Percentiles rank a stretch among this genome's conserved stretches.
Evolutionary conservation across 2,888 invertebrate genomes (phyloP).

Genomic region (Conomelus anceps): DNA sequence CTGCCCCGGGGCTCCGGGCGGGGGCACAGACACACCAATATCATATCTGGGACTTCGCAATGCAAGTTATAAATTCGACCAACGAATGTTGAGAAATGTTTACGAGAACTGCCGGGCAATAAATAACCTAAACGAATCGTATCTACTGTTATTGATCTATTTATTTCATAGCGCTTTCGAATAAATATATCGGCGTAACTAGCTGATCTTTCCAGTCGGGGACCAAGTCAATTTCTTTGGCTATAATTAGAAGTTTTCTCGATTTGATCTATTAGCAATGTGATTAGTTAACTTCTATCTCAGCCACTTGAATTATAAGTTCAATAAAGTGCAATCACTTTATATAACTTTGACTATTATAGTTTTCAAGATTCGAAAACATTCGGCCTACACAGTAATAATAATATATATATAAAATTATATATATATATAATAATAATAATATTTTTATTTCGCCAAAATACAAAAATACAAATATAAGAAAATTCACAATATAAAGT

Average conservation of each 20-base stretch:
- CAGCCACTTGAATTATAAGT: no score
- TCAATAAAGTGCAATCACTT: no score
- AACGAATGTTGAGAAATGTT: neutral
- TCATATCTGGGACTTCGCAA: neutral
- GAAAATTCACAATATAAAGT: no score
- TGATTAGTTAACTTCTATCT: no score
- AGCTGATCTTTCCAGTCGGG: neutral
- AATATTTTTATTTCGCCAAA: no score
- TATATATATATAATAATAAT: no score
- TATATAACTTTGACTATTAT: no score
- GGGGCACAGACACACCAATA: neutral
- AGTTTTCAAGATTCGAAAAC: no score
- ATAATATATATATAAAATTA: no score
- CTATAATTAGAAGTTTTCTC: neutral
- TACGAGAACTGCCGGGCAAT: neutral
- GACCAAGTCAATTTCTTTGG: neutral
- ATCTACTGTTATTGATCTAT: neutral
- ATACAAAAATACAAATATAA: no score
- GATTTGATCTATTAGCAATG: neutral
- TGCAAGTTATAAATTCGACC: neutral
- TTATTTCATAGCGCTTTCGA: neutral
- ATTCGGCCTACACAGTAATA: no score
- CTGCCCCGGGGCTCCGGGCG: no score
- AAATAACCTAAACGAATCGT: neutral
- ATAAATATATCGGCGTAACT: neutral